Evolutionary conservation across 2,888 invertebrate species (phyloP).

Genomic region (Thera britannica): DNA sequence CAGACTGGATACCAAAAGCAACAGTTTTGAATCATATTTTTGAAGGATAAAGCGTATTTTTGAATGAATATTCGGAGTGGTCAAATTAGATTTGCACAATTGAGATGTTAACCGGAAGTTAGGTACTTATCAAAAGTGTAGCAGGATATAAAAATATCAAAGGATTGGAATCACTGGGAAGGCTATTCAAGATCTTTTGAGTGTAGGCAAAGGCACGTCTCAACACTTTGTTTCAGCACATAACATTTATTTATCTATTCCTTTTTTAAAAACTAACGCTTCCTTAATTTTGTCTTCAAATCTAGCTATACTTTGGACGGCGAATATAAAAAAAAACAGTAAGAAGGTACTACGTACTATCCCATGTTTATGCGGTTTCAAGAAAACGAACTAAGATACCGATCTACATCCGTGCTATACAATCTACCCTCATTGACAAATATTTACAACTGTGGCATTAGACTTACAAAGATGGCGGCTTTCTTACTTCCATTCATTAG

Average conservation of each 20-base stretch:
- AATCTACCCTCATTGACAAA: conserved; percentile 65
- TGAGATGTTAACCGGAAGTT: conserved; percentile 52
- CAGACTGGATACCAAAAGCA: conserved; percentile 21
- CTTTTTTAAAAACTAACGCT: too few relatives aligned
- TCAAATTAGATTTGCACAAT: conserved; percentile 58
- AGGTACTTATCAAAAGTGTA: conserved; percentile 18
- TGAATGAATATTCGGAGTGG: conserved; percentile 42
- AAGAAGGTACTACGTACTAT: too few relatives aligned
- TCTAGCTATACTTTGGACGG: background rate
- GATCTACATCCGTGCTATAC: conserved; percentile 43
- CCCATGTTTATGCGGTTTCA: too few relatives aligned
- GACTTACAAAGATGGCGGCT: conserved; percentile 41
- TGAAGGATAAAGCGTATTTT: background rate
- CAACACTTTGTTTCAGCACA: too few relatives aligned
- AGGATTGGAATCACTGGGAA: too few relatives aligned
- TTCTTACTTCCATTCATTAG: conserved; percentile 47
- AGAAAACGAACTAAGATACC: conserved; percentile 14
- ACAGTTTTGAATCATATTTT: conserved; percentile 4
- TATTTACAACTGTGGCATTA: conserved; percentile 73
- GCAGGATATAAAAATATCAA: conserved; percentile 2
- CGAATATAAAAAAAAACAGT: background rate
- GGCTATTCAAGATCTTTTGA: background rate
- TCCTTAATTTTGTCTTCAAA: too few relatives aligned
- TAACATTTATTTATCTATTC: too few relatives aligned
- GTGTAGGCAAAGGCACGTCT: background rate